Evolutionary conservation across 2,797 vertebrate genomes (phyloP).

Genomic region (Acanthurus lineatus): DNA sequence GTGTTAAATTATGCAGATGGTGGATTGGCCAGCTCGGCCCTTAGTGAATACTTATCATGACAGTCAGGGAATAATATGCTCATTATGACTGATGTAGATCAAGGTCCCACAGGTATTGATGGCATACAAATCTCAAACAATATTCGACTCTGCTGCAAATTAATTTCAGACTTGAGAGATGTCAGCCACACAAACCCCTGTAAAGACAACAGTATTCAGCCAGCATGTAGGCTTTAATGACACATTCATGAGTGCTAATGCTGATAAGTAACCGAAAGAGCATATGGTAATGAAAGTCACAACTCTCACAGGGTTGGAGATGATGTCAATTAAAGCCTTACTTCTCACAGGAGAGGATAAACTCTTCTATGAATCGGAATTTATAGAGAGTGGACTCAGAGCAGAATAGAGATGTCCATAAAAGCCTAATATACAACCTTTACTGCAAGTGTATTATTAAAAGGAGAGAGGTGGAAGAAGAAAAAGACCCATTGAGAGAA

Average conservation of each 20-base stretch:
- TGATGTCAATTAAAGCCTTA: slow-evolving; percentile 40
- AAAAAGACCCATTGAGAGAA: not conserved
- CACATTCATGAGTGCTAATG: slow-evolving; percentile 64
- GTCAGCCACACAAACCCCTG: slow-evolving; percentile 1
- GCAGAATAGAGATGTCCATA: not conserved
- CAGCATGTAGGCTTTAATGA: slow-evolving; percentile 46
- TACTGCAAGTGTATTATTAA: slow-evolving; percentile 21
- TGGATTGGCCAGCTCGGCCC: not conserved
- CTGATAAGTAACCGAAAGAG: slow-evolving; percentile 53
- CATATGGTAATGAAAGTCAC: slow-evolving; percentile 46
- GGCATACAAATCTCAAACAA: slow-evolving; percentile 42
- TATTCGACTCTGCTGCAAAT: slow-evolving; percentile 30
- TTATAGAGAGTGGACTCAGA: slow-evolving; percentile 29
- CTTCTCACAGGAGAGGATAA: slow-evolving; percentile 38
- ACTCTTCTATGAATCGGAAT: slow-evolving; percentile 22
- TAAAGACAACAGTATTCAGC: slow-evolving; percentile 27
- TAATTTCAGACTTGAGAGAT: slow-evolving; percentile 22
- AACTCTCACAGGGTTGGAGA: slow-evolving; percentile 13
- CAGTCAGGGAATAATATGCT: slow-evolving; percentile 6
- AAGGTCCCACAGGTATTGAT: slow-evolving; percentile 41
- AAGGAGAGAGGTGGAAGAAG: not conserved
- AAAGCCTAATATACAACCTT: slow-evolving; percentile 28
- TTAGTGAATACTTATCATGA: slow-evolving; percentile 22
- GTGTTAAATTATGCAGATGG: slow-evolving; percentile 54
- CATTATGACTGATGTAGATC: slow-evolving; percentile 35